A percentile compares a stretch with the other conserved stretches of the same genome.
phyloP scores from a whole-genome alignment of 35 echinoderm and acorn worm species.

The Apostichopus californicus region DNA sequence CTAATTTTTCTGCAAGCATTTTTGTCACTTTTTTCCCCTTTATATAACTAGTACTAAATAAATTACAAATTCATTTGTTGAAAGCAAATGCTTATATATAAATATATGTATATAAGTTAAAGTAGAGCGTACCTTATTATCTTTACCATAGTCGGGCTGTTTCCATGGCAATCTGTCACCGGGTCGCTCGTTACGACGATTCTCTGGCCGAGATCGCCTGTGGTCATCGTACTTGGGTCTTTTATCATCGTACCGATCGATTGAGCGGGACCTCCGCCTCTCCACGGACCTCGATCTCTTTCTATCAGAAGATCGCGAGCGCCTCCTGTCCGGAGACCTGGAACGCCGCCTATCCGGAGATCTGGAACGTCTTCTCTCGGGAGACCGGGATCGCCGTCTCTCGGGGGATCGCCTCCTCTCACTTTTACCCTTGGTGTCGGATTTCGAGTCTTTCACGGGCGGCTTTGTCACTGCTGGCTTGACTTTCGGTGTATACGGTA shows the following conservation, averaged over 20 bases:
- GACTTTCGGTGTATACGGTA: neutral
- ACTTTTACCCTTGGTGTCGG: neutral
- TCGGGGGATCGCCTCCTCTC: neutral
- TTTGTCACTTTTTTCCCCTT: too few relatives aligned
- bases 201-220: conserved; percentile 11
- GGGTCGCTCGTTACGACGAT: conserved; percentile 1
- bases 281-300: conserved; percentile 3
- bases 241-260: conserved; percentile 9
- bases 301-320: neutral
- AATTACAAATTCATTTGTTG: neutral
- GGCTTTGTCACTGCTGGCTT: neutral
- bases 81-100: neutral
- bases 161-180: conserved; percentile 12
- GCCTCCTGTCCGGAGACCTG: conserved; percentile 18
- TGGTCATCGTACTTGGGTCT: neutral
- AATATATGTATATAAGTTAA: neutral
- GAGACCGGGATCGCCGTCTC: neutral
- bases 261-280: neutral
- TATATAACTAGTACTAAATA: too few relatives aligned
- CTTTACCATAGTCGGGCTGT: conserved; percentile 12
- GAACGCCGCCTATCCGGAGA: conserved; percentile 18
- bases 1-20: too few relatives aligned
- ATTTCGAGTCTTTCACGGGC: neutral
- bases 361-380: neutral
- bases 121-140: conserved; percentile 17